phyloP scores from a whole-genome alignment of 2,113 vertebrate species.

The Clinocottus analis region DNA sequence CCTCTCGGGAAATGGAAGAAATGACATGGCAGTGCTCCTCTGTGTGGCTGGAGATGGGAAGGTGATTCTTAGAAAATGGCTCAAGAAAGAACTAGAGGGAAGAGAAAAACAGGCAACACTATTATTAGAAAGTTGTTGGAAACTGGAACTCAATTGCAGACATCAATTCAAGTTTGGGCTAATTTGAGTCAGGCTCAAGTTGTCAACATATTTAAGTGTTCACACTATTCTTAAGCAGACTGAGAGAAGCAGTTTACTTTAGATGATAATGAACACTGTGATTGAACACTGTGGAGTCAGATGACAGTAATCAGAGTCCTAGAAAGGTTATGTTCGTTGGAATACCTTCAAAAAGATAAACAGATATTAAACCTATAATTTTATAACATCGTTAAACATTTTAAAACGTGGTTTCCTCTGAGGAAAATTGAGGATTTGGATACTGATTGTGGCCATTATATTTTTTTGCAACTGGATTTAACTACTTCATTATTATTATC shows the following conservation, averaged over 20 bases:
- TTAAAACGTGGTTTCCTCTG: no score
- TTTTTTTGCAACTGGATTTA: no score
- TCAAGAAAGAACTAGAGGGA: neutral
- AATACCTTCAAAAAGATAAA: no score
- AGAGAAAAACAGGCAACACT: neutral
- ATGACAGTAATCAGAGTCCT: neutral
- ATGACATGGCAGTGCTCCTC: conserved; percentile 9
- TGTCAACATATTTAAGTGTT: neutral
- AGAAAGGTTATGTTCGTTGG: neutral
- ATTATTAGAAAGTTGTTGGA: neutral
- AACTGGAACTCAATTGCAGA: neutral
- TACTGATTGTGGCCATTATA: no score
- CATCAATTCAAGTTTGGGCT: neutral
- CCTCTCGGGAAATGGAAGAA: neutral
- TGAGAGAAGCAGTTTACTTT: neutral
- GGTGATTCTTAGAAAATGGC: neutral
- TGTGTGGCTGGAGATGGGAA: neutral
- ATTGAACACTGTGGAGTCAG: neutral
- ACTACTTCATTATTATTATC: no score
- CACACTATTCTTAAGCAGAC: neutral
- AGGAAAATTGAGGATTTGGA: no score
- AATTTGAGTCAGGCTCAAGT: neutral
- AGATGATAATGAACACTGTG: neutral
- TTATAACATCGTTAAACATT: no score
- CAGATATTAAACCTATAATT: no score